Evolutionary conservation across 2,888 invertebrate species (phyloP).

Genomic region (Epinotia demarniana): DNA sequence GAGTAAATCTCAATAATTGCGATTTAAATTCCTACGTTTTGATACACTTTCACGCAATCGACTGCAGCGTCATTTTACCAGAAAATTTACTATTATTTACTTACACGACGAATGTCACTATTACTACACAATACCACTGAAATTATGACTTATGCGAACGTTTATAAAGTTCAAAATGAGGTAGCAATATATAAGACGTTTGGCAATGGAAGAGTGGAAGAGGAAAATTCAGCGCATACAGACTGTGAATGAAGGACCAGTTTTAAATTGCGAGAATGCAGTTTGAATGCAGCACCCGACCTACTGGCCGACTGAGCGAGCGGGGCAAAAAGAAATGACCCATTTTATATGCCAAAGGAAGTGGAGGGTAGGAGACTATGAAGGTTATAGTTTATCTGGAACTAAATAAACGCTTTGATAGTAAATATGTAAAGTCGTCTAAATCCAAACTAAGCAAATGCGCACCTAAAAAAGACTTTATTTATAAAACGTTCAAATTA

Average conservation of each 20-base stretch:
- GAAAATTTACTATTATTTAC: constrained; percentile 57
- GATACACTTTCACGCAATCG: constrained; percentile 59
- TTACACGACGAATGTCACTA: neutral
- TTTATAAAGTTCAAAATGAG: constrained; percentile 7
- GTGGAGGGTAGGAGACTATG: neutral
- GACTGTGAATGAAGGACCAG: constrained; percentile 53
- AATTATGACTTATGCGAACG: constrained; percentile 4
- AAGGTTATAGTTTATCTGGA: neutral
- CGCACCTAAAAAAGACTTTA: too few relatives aligned
- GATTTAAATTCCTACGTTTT: constrained; percentile 42
- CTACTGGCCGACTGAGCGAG: constrained; percentile 72
- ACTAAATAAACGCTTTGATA: too few relatives aligned
- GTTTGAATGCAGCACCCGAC: constrained; percentile 57
- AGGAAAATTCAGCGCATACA: constrained; percentile 53
- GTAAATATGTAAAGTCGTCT: too few relatives aligned
- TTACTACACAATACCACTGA: neutral
- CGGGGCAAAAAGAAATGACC: constrained; percentile 38
- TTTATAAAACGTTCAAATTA: too few relatives aligned
- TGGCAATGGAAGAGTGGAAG: constrained; percentile 41
- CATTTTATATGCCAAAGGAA: neutral
- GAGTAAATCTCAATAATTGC: constrained; percentile 26
- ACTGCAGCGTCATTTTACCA: constrained; percentile 56
- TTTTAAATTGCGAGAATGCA: constrained; percentile 57
- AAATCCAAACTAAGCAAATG: too few relatives aligned
- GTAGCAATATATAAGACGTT: constrained; percentile 19